Evolutionary conservation across 2,888 invertebrate genomes (phyloP).

Genomic region (Oscheius sp.): DNA sequence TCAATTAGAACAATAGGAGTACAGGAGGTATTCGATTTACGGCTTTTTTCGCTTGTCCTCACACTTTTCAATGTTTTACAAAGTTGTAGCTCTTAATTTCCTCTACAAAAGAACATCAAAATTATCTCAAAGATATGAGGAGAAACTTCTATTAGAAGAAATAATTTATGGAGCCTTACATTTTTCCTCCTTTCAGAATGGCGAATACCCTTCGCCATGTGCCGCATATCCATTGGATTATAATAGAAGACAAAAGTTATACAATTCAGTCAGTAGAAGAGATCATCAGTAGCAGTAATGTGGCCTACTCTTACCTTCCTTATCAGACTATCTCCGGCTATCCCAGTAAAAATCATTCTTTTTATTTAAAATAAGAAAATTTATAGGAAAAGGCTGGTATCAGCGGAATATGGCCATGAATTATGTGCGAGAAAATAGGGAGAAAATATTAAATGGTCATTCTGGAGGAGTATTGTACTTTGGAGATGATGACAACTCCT

Average conservation of each 20-base stretch:
- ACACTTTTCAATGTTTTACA: too few species aligned
- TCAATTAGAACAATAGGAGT: too few species aligned
- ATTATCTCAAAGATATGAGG: too few species aligned
- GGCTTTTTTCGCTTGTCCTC: background rate
- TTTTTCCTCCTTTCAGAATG: constrained; percentile 37
- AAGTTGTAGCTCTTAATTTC: too few species aligned
- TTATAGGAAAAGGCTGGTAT: constrained; percentile 57
- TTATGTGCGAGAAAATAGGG: constrained; percentile 42
- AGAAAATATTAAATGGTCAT: constrained; percentile 10
- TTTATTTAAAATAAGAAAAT: background rate
- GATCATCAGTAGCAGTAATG: constrained; percentile 38
- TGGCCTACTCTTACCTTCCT: constrained; percentile 47
- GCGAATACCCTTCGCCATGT: constrained; percentile 50
- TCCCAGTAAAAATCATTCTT: constrained; percentile 49
- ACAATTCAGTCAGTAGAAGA: constrained; percentile 31
- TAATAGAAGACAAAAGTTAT: constrained; percentile 47
- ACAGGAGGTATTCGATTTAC: too few species aligned
- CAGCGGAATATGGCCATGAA: constrained; percentile 55
- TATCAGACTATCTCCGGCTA: constrained; percentile 46
- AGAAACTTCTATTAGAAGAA: background rate
- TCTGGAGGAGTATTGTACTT: constrained; percentile 46
- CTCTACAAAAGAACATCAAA: background rate
- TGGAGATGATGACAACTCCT: constrained; percentile 53
- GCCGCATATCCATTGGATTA: constrained; percentile 54
- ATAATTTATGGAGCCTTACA: background rate